Evolutionary conservation across 2,888 invertebrate genomes (phyloP).

Genomic region (Iselma pallidipennis): DNA sequence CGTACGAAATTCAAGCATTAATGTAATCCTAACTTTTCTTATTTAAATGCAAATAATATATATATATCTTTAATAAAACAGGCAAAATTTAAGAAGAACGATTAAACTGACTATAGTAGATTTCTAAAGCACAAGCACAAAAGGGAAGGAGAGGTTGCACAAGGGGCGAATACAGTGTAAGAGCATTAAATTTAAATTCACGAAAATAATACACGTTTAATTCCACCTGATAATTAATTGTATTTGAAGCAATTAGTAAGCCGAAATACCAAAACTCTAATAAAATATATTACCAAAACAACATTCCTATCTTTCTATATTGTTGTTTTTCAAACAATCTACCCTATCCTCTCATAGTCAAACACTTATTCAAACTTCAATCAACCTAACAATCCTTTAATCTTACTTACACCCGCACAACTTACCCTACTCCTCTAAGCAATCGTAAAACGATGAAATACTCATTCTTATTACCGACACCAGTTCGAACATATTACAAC

Average conservation of each 20-base stretch:
- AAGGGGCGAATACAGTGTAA: conserved; percentile 16
- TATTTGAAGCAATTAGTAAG: conserved; percentile 33
- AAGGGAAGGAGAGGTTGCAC: background rate
- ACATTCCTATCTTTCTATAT: background rate
- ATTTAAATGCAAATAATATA: conserved; percentile 29
- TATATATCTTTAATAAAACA: conserved; percentile 26
- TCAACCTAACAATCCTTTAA: background rate
- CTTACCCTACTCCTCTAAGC: background rate
- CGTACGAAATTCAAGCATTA: conserved; percentile 20
- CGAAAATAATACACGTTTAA: conserved; percentile 26
- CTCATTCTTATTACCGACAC: too few species aligned
- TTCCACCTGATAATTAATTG: conserved; percentile 33
- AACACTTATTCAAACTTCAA: too few species aligned
- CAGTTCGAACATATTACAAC: too few species aligned
- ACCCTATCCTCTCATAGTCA: too few species aligned
- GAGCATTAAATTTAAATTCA: conserved; percentile 23
- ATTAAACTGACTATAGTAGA: conserved; percentile 9
- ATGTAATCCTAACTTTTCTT: conserved; percentile 26
- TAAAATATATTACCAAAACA: background rate
- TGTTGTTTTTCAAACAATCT: background rate
- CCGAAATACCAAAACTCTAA: conserved; percentile 26
- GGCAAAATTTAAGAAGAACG: conserved; percentile 24
- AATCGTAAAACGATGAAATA: too few species aligned
- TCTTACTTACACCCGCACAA: background rate
- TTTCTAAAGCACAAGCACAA: background rate